phyloP scores from a whole-genome alignment of 2,888 invertebrate genomes.

The Platycheirus rosarum region DNA sequence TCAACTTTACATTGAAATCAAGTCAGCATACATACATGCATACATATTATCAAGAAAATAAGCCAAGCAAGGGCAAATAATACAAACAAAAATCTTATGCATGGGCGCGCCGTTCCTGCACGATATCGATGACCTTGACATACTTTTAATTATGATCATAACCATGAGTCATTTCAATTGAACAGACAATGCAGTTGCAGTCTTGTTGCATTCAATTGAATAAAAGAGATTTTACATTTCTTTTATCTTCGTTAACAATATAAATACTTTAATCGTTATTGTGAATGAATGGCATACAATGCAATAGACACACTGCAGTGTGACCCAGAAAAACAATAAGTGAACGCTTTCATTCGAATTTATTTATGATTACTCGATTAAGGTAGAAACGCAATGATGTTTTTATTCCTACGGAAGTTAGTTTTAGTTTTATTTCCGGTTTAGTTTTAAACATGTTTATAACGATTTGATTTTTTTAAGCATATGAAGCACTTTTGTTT shows the following conservation, averaged over 20 bases:
- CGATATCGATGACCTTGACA: slow-evolving; percentile 39
- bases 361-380: background rate
- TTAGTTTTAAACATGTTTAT: background rate
- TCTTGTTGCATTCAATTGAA: slow-evolving; percentile 25
- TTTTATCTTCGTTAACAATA: slow-evolving; percentile 20
- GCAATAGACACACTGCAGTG: slow-evolving; percentile 3
- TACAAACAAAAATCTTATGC: slow-evolving; percentile 22
- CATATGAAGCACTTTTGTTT: no score
- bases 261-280: slow-evolving; percentile 5
- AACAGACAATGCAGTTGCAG: slow-evolving; percentile 35
- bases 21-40: slow-evolving; percentile 4
- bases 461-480: no score
- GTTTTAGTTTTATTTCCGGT: background rate
- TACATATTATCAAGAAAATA: slow-evolving; percentile 16
- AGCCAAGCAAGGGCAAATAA: slow-evolving; percentile 13
- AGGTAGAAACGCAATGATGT: background rate
- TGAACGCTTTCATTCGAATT: background rate
- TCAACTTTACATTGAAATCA: background rate
- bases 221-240: slow-evolving; percentile 23
- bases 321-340: slow-evolving; percentile 19
- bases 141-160: slow-evolving; percentile 40
- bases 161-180: slow-evolving; percentile 35
- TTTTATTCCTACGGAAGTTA: background rate
- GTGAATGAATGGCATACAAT: slow-evolving; percentile 13
- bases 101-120: slow-evolving; percentile 14